Evolutionary conservation across 2,888 invertebrate genomes (phyloP), one percentile per base, ranked within the genome.

Genomic region (Rhyacophila evoluta): DNA sequence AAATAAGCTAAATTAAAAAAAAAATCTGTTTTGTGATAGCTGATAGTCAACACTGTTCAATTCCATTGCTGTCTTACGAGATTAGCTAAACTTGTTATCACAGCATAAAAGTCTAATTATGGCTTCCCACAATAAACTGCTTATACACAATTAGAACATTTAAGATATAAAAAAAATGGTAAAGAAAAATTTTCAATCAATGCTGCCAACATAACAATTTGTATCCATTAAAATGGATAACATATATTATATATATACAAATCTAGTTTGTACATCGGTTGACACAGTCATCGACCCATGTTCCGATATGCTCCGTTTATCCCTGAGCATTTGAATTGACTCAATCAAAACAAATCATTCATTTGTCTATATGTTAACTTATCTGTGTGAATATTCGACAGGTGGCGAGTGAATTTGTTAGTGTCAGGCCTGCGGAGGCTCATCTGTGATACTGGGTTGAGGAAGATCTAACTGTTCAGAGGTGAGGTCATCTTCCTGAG

Each of bases 371-470:
- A 10, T 55, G 19, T 19, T 19, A 5, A 55, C 25, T 19, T 33
- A 6, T 4, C 41, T 12, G 38, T 5, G 38, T n/a, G 39, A 12
- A 12, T 5, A 2, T 37, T 72, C 27, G 2, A 72, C 25, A 37
- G 38, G 25, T 15, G 41, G 28, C 8, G 33, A 6, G 19, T 11
- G 68, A 28, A 12, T 75, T 12, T 11, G 36, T 12, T 71, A n/a
- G 25, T 70, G 87, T 89, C 88, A 90, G 83, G 89, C 90, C 75
- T 89, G 89, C 29, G 90, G 89, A 5, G 90, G 90, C 78, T 90
- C 89, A 83, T 90, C 89, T 0, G 88, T 83, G 0, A 89, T 87
- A 82, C 86, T 88, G 75, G 89, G 88, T 10, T 87, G 87, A 0
- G 89, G 89, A 3, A 89, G 78, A 27, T 77, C 75, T 0, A 72